Base-by-base conservation (phyloP, 2,797 vertebrate species). In the Cyclopterus lumpus region DNA sequence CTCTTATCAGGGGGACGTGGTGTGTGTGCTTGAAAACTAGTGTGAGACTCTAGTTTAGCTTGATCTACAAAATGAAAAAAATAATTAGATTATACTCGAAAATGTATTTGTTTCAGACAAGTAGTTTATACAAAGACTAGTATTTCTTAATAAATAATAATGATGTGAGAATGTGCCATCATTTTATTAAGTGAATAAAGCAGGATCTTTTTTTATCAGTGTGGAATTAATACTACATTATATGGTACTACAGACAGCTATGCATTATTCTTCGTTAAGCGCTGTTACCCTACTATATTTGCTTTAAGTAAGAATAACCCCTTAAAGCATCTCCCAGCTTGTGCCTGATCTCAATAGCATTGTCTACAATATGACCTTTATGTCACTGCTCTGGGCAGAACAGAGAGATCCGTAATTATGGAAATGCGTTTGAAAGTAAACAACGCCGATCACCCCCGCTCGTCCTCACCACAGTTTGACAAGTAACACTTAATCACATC, bases 401-500 rank as follows among this genome's bases (percentile, higher is more conserved):
- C 30, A 42, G 14, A 14, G 32, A 32, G 22, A 48, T 46, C 42
- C 48, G 62, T 24, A 57, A 73, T 30, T 51, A 24, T 24, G 61
- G 60, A 71, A 55, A 26, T 9, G 53, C 2, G 32, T 70, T 24
- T 38, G 2, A 65, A 49, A 63, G 36, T 65, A 68, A 70, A 70
- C n/a, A 59, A 34, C 30, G 40, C 32, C 46, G 7, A 60, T 70
- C 68, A 54, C 7, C 49, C 30, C 36, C 4, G 8, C 49, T 53
- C 72, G 58, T 30, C 55, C 51, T 36, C 11, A 3, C 20, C 15
- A 14, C 24, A 20, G 20, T 54, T 36, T 16, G 15, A 53, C 34
- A 73, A 55, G 42, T 59, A 79, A 71, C 67, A 78, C 65, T 46
- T 66, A 64, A 34, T 73, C 72, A 75, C 46, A 57, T 69, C 3